Base-by-base conservation (phyloP, 2,797 vertebrate species). In the Acanthopagrus latus region DNA sequence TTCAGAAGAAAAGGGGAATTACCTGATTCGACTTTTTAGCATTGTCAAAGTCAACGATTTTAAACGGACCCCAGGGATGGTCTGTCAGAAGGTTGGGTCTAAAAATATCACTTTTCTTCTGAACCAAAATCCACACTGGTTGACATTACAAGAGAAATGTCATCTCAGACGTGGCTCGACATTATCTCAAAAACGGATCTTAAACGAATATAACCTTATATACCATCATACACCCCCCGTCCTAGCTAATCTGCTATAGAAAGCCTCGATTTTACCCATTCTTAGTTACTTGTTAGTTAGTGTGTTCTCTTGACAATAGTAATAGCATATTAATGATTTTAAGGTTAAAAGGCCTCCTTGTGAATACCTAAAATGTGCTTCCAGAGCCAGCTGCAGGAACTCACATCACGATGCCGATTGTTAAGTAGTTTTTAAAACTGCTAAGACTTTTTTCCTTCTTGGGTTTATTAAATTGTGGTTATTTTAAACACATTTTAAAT, bases 81-180 rank as follows among this genome's bases (percentile, higher is more conserved):
- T 17, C 16, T 0, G 38, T 18, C 11, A 46, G 60, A 23, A 2
- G 17, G 60, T 21, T 50, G 20, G 41, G 5, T 12, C 20, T 2
- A 62, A 55, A 27, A 25, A 62, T 23, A 25, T 25, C n/a, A 41
- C 4, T 7, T 51, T 71, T 20, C 6, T 6, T 0, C 47, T 43
- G 16, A 13, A 33, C 33, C 1, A 12, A 48, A 27, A 13, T 64
- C 25, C 14, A 46, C 23, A 48, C 4, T 59, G 13, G 8, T 66
- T 59, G 18, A 29, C 46, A 33, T 46, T 58, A 58, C 12, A 29
- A 75, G 46, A 44, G 38, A 67, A 73, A 74, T 74, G 25, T 21
- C 17, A 23, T 38, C 21, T 59, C 33, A 13, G 38, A 75, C 58
- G 29, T 0, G 25, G 18, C 14, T 43, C 58, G 55, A 43, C 44